phyloP scores from a whole-genome alignment of 2,888 invertebrate species.

The Orchesellides sinensis region DNA sequence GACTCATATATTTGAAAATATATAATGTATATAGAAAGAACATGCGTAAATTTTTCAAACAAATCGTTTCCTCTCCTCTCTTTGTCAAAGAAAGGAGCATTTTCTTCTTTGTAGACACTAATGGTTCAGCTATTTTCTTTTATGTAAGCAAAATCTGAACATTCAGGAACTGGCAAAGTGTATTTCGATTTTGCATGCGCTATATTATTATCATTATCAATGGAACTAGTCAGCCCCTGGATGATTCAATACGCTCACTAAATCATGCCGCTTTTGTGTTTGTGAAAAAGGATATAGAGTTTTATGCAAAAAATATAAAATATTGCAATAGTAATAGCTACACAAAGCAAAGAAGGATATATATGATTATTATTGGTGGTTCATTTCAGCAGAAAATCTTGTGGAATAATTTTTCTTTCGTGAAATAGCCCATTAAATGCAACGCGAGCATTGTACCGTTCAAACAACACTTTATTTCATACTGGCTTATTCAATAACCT shows the following conservation, averaged over 20 bases:
- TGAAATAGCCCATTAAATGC: slow-evolving; percentile 12
- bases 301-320: too few relatives aligned
- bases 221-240: neutral
- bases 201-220: neutral
- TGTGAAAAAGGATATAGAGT: too few relatives aligned
- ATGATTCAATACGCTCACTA: neutral
- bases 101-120: slow-evolving; percentile 6
- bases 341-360: neutral
- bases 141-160: neutral
- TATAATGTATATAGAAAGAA: neutral
- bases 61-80: neutral
- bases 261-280: too few relatives aligned
- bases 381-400: neutral
- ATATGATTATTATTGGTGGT: neutral
- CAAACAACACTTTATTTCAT: too few relatives aligned
- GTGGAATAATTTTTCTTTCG: slow-evolving; percentile 2
- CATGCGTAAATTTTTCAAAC: slow-evolving; percentile 6
- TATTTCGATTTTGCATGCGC: neutral
- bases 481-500: too few relatives aligned
- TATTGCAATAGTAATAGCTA: too few relatives aligned
- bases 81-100: neutral
- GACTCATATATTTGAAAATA: neutral
- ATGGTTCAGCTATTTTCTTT: slow-evolving; percentile 22
- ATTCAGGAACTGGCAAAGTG: neutral
- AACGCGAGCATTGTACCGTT: too few relatives aligned